Base-by-base conservation (phyloP, 2,797 vertebrate species). In the Aeoliscus strigatus region DNA sequence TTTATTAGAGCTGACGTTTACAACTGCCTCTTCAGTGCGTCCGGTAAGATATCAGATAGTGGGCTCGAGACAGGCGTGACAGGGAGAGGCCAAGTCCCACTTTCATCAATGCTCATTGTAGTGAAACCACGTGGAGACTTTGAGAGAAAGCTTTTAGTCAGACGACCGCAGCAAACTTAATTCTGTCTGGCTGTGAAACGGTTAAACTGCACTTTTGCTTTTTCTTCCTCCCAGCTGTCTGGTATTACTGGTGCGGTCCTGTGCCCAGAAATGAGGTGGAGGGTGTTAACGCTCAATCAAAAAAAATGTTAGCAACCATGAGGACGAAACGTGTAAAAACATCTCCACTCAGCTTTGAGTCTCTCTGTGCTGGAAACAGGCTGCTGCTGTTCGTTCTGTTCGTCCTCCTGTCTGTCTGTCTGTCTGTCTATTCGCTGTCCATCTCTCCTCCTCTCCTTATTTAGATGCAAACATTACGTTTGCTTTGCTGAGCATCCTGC, bases 131-230 rank as follows among this genome's bases (percentile, higher is more conserved):
- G 47, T 35, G 68, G 63, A 81, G 68, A 74, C 51, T 46, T 67
- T 70, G 55, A 67, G 32, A 52, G 65, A 45, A 23, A 39, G 47
- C 8, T 83, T 83, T 88, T 78, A 85, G 77, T 90, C 83, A 84
- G 47, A 43, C 47, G 28, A 86, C 87, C 85, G 78, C 86, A 86
- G 71, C 39, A 74, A 28, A 77, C 78, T 87, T 83, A 87, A 67
- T 70, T 81, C 82, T 70, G 46, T 47, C 75, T 33, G 51, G 86
- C 79, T 83, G 54, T 68, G 78, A 87, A 88, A 87, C 86, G 82
- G 86, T 89, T 88, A 87, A 86, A 86, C 79, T 78, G 83, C 73
- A 81, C 78, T 82, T 75, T 80, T 75, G 57, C 51, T 79, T 75
- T 77, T 44, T 44, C 37, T 66, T 21, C 58, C 62, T 66, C 65